Percentiles rank a stretch among this genome's conserved stretches.
phyloP scores from a whole-genome alignment of 2,113 vertebrate genomes.

The Noctilio leporinus region DNA sequence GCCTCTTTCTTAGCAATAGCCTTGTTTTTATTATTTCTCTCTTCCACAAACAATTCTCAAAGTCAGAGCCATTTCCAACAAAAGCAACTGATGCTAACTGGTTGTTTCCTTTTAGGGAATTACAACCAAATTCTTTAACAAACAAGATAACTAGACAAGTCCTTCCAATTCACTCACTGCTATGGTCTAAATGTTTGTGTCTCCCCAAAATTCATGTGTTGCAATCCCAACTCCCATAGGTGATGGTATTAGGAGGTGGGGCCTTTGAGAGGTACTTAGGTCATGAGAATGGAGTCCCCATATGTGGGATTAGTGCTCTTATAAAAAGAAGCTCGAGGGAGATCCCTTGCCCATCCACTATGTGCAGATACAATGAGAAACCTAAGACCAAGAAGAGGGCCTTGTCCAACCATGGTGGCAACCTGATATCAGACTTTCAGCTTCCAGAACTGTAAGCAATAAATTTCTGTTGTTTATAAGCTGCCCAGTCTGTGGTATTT shows the following conservation, averaged over 20 bases:
- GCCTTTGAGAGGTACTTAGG: neutral
- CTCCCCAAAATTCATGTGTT: neutral
- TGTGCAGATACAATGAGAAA: neutral
- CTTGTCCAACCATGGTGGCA: neutral
- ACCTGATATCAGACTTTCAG: neutral
- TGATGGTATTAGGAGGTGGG: neutral
- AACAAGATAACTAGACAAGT: neutral
- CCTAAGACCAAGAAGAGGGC: neutral
- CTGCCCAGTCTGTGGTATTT: neutral
- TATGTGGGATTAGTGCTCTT: neutral
- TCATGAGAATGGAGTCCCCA: neutral
- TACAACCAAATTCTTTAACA: neutral
- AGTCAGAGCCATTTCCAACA: neutral
- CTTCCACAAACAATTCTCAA: conserved; percentile 1
- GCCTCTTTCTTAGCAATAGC: neutral
- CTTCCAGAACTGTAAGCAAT: neutral
- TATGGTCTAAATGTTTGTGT: neutral
- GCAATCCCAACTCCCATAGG: neutral
- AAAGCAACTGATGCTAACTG: neutral
- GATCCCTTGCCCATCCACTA: neutral
- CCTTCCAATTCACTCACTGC: neutral
- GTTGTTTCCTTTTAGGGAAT: neutral
- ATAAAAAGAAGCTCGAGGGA: neutral
- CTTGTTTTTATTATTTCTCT: neutral
- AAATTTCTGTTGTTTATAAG: neutral